Evolutionary conservation across 2,888 invertebrate species (phyloP).

Genomic region (Aleiodes testaceus): DNA sequence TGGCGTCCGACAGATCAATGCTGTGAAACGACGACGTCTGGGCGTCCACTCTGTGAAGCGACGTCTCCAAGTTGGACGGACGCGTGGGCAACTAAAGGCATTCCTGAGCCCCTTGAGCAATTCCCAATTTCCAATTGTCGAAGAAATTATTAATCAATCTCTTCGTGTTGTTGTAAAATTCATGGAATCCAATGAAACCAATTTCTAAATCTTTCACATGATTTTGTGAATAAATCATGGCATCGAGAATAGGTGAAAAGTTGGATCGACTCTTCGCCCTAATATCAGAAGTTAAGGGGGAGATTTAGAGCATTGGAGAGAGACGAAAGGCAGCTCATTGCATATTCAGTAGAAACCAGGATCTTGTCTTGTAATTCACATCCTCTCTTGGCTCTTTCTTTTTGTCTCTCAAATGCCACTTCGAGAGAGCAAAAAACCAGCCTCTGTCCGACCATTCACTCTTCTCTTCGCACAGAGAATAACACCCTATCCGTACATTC

Average conservation of each 20-base stretch:
- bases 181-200: too few relatives aligned
- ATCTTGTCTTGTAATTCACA: conserved; percentile 61
- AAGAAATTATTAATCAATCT: background rate
- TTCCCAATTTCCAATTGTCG: conserved; percentile 36
- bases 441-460: conserved; percentile 34
- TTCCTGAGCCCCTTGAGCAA: conserved; percentile 44
- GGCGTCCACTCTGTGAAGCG: conserved; percentile 60
- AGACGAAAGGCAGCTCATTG: conserved; percentile 63
- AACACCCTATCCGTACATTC: conserved; percentile 8
- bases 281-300: conserved; percentile 19
- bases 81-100: conserved; percentile 57
- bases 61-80: conserved; percentile 61
- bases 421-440: background rate
- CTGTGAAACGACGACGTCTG: conserved; percentile 69
- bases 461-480: conserved; percentile 1
- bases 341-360: conserved; percentile 67
- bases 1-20: conserved; percentile 72
- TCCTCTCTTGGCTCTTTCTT: conserved; percentile 8
- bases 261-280: conserved; percentile 27
- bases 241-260: background rate
- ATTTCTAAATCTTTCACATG: background rate
- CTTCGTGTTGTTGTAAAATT: too few relatives aligned
- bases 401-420: conserved; percentile 7
- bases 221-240: too few relatives aligned
- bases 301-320: conserved; percentile 41